These are phyloP conservation scores for Macaca mulatta DNA, from an alignment of 2,113 vertebrate species.

Conservation along the genomic window DNA sequence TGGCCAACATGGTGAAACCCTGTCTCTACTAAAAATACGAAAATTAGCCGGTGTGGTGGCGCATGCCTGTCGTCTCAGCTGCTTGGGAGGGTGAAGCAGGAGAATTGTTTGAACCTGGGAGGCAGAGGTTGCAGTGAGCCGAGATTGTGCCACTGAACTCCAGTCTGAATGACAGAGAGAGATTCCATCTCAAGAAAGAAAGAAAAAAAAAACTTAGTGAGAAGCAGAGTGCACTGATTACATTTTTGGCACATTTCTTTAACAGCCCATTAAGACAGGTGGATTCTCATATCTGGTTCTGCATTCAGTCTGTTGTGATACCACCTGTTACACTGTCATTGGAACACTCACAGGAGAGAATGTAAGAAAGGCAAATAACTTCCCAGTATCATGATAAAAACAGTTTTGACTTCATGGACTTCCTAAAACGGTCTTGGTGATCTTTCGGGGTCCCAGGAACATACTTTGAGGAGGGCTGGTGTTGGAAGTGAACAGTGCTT, in stretches of 20 bases:
- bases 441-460: not conserved
- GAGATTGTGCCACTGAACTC: too few species aligned
- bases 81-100: too few species aligned
- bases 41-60: too few species aligned
- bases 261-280: not conserved
- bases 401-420: not conserved
- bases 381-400: constrained; percentile 3
- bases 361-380: constrained; percentile 42
- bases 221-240: not conserved
- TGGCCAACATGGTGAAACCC: too few species aligned
- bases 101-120: too few species aligned
- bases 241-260: not conserved
- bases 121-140: too few species aligned
- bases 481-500: constrained; percentile 47
- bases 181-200: too few species aligned
- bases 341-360: not conserved
- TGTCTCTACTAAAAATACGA: too few species aligned
- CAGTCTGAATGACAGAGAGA: too few species aligned
- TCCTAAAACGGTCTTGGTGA: not conserved
- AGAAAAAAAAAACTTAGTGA: not conserved
- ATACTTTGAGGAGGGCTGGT: constrained; percentile 64
- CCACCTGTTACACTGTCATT: not conserved
- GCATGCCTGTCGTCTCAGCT: too few species aligned
- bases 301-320: not conserved
- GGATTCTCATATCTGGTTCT: not conserved